phyloP scores from a whole-genome alignment of 2,888 invertebrate species.

The Apotomis turbidana region DNA sequence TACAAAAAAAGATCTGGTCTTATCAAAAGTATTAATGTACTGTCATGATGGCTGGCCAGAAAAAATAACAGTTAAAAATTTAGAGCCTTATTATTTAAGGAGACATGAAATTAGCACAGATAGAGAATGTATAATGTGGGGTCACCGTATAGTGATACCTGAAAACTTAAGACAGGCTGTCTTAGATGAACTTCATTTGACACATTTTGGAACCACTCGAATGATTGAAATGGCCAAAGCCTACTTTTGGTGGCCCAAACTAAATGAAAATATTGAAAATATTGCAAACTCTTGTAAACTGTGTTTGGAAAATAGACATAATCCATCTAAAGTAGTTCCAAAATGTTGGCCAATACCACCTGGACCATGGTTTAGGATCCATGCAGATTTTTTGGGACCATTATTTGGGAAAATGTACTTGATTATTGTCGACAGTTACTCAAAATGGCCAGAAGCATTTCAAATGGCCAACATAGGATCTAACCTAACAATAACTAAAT shows the following conservation, averaged over 20 bases:
- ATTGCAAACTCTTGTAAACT: not conserved
- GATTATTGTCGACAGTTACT: too few species aligned
- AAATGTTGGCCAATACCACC: constrained; percentile 5
- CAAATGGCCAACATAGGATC: too few species aligned
- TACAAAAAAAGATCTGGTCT: not conserved
- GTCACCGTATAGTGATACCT: not conserved
- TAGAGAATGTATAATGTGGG: constrained; percentile 10
- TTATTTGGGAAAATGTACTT: not conserved
- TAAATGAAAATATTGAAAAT: not conserved
- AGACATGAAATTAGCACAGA: constrained; percentile 2
- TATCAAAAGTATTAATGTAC: too few species aligned
- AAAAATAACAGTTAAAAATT: not conserved
- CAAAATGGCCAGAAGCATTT: too few species aligned
- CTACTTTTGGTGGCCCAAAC: constrained; percentile 1
- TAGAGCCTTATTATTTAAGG: not conserved
- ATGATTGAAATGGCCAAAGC: constrained; percentile 8
- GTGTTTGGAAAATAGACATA: not conserved
- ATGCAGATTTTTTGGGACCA: constrained; percentile 1
- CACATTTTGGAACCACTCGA: constrained; percentile 5
- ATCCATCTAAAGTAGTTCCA: not conserved
- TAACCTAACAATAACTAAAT: too few species aligned
- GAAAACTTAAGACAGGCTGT: not conserved
- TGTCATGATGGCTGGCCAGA: too few species aligned
- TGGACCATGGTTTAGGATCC: constrained; percentile 2
- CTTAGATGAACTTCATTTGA: not conserved